Conservation (phyloP, 1,140 invertebrate genomes). For the Drepana arcuata region DNA sequence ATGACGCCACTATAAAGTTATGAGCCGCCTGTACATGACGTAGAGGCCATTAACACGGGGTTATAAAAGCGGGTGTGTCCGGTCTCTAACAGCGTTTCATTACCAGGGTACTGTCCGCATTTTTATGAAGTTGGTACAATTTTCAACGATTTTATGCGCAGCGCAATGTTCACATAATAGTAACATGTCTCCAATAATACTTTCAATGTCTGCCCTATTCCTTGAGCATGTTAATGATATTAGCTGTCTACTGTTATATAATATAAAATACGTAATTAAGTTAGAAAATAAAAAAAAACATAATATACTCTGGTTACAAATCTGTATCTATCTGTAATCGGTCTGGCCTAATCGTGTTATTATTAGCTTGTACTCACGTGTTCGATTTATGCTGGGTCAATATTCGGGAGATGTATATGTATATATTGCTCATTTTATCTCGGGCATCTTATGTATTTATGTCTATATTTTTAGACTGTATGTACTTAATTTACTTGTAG, state of each 20-base stretch:
- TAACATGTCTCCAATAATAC: neutral
- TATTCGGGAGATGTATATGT: too few species aligned
- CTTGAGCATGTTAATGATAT: neutral
- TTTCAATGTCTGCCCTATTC: neutral
- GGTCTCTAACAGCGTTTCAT: neutral
- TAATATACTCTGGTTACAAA: too few species aligned
- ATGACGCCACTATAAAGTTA: slow-evolving; percentile 13
- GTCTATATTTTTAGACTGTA: too few species aligned
- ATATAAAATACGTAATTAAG: neutral
- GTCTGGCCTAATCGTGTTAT: too few species aligned
- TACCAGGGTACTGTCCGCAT: neutral
- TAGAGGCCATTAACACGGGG: slow-evolving; percentile 12
- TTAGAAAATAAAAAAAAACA: too few species aligned
- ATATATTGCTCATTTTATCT: too few species aligned
- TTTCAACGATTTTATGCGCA: too few species aligned
- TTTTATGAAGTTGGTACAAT: neutral
- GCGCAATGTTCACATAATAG: neutral
- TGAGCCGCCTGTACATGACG: slow-evolving; percentile 3
- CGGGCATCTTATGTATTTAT: too few species aligned
- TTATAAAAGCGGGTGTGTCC: slow-evolving; percentile 7
- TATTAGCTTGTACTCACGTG: too few species aligned
- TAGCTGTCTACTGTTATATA: neutral
- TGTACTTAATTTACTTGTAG: too few species aligned
- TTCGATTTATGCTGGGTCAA: too few species aligned
- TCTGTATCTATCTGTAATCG: too few species aligned